Evolutionary conservation across 2,113 vertebrate genomes (phyloP), one percentile per base, ranked within the genome.

Genomic region (Laterallus jamaicensis): DNA sequence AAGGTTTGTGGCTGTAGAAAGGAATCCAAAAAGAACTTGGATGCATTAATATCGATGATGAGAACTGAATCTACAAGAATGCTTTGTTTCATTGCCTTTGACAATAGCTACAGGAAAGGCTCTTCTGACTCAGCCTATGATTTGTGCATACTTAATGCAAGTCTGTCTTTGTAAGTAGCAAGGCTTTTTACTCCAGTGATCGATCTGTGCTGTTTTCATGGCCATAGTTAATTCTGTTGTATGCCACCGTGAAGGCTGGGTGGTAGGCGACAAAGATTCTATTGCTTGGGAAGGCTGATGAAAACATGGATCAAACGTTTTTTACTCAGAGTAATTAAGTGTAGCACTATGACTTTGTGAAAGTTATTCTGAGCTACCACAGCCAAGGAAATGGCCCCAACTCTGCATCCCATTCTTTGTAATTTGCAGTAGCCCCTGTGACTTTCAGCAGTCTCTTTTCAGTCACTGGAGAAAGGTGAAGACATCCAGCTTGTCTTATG

Each of bases 111-210:
- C 29, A 91, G 69, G 80, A 95, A 86, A 64, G 62, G 35, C 69
- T 81, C 11, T 40, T 85, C 73, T 83, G 86, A 87, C 85, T 94
- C 76, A 90, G 79, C 39, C 90, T 90, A 68, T 92, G 95, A 95
- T 96, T 92, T 96, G 85, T 96, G 93, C 90, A 88, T 92, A 32
- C 68, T 90, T 94, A 83, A 94, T 92, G 79, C 60, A 78, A 70
- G 62, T 84, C 89, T 93, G 80, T 77, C 87, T 90, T 91, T 82
- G 79, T 86, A 77, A 95, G 68, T 54, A 95, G 77, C 75, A 88
- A 78, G 52, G 79, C 90, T 96, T 94, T 96, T 92, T 88, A 70
- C 82, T 88, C 56, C 76, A 55, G 93, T 22, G 9, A 96, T 93
- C 40, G 18, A 96, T 97, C 69, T 47, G 60, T 86, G 79, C 90